phyloP scores from a whole-genome alignment of 2,113 vertebrate species.

The Xiphophorus maculatus region DNA sequence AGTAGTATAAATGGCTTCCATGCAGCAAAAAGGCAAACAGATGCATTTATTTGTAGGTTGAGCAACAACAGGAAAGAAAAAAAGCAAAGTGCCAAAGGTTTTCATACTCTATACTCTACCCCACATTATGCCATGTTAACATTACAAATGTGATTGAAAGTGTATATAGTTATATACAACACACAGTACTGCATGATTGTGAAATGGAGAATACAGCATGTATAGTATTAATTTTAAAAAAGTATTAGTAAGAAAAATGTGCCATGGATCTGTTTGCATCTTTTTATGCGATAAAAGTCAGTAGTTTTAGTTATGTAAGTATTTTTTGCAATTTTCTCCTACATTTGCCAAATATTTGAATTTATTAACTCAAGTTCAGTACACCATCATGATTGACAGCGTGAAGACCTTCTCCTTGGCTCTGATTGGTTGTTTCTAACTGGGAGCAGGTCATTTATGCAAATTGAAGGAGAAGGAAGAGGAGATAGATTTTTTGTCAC shows the following conservation, averaged over 20 bases:
- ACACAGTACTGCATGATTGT: no score
- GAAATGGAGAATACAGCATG: no score
- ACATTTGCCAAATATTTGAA: background rate
- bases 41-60: slow-evolving; percentile 9
- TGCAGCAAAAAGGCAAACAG: slow-evolving; percentile 38
- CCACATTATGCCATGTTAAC: background rate
- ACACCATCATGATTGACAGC: no score
- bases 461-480: no score
- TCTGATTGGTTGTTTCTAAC: no score
- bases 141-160: background rate
- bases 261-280: background rate
- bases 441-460: no score
- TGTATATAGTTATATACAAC: no score
- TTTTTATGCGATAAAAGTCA: background rate
- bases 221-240: no score
- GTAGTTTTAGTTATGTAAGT: background rate
- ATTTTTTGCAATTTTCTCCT: background rate
- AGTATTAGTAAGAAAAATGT: no score
- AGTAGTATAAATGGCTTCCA: slow-evolving; percentile 40
- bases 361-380: background rate
- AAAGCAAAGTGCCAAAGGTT: background rate
- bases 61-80: slow-evolving; percentile 1
- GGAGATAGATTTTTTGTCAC: no score
- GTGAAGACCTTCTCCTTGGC: no score
- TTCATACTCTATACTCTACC: background rate